Evolutionary conservation across 2,797 vertebrate genomes (phyloP).

Genomic region (Poeciliopsis paucimaculata): DNA sequence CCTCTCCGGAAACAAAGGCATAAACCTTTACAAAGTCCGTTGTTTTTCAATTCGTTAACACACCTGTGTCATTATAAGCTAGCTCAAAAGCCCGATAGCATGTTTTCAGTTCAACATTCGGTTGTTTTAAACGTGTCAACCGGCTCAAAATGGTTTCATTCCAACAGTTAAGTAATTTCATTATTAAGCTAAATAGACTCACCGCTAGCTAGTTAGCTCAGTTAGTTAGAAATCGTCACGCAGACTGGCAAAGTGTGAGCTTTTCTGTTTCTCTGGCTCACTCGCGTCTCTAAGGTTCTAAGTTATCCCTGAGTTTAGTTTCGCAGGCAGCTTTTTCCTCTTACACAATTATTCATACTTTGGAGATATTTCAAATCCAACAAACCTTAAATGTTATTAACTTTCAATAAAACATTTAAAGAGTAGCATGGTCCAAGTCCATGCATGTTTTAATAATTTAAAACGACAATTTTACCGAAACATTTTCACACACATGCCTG

Average conservation of each 20-base stretch:
- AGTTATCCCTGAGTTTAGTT: background rate
- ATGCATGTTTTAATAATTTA: background rate
- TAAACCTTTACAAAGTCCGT: background rate
- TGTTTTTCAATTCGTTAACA: background rate
- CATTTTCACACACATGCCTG: conserved; percentile 6
- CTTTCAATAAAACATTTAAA: no score
- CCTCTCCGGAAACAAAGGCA: background rate
- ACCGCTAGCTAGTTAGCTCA: conserved; percentile 25
- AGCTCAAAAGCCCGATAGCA: conserved; percentile 11
- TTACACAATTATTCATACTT: background rate
- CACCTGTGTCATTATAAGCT: conserved; percentile 13
- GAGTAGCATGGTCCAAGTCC: no score
- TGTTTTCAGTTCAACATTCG: background rate
- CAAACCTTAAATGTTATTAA: background rate
- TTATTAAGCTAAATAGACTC: conserved; percentile 21
- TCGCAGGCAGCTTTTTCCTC: conserved; percentile 4
- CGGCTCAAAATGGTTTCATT: background rate
- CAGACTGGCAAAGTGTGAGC: background rate
- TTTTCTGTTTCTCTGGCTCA: background rate
- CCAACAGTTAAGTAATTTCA: background rate
- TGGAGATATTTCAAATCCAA: no score
- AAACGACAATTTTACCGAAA: background rate
- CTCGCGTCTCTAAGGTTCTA: rapidly evolving
- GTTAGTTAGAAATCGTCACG: background rate
- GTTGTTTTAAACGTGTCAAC: background rate